A percentile compares a stretch with the other conserved stretches of the same genome.
Evolutionary conservation across 2,888 invertebrate species (phyloP).

Genomic region (Formica aserva): DNA sequence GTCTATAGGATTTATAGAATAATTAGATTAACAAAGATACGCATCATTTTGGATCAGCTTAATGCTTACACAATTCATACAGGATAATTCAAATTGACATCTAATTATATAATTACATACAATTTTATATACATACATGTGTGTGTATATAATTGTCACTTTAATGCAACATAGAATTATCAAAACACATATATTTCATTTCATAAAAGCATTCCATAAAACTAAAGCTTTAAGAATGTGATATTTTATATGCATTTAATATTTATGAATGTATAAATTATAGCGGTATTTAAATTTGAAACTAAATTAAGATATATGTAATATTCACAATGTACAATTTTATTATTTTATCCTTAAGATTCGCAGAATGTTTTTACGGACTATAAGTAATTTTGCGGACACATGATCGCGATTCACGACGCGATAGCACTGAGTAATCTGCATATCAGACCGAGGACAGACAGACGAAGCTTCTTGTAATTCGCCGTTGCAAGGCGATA

Average conservation of each 20-base stretch:
- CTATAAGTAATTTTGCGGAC: conserved; percentile 34
- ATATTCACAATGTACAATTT: background rate
- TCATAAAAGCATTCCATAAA: background rate
- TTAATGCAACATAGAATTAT: too few species aligned
- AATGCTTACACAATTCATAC: background rate
- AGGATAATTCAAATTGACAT: too few species aligned
- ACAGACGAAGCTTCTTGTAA: conserved; percentile 67
- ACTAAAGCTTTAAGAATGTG: background rate
- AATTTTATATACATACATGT: background rate
- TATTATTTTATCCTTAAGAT: background rate
- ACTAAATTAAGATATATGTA: background rate
- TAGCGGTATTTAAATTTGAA: background rate
- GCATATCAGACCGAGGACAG: conserved; percentile 80
- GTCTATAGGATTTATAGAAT: background rate
- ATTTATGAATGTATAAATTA: background rate
- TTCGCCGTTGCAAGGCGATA: conserved; percentile 74
- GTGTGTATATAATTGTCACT: too few species aligned
- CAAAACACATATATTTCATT: too few species aligned
- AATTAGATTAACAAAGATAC: background rate
- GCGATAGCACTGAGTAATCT: conserved; percentile 69
- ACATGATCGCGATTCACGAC: conserved; percentile 55
- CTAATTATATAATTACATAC: background rate
- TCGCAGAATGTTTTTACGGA: background rate
- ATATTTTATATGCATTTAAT: background rate
- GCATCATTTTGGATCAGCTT: background rate